Evolutionary conservation across 2,113 vertebrate species (phyloP).

Genomic region (Mus spicilegus): DNA sequence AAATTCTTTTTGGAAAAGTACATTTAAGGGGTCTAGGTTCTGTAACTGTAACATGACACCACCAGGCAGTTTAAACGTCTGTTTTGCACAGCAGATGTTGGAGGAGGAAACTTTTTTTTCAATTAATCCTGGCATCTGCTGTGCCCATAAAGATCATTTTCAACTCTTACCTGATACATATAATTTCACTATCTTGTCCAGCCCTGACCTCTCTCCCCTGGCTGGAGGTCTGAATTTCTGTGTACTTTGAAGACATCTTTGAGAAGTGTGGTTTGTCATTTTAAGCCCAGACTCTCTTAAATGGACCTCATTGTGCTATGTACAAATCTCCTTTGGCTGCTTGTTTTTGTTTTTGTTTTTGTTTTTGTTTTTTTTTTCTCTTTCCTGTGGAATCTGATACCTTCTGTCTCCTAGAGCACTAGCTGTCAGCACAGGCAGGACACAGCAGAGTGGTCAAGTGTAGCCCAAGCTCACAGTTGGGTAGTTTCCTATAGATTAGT

Average conservation of each 20-base stretch:
- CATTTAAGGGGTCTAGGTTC: conserved; percentile 30
- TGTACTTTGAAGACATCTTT: conserved; percentile 41
- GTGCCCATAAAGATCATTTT: conserved; percentile 30
- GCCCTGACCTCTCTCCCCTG: not conserved
- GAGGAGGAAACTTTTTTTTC: conserved; percentile 8
- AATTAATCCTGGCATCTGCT: conserved; percentile 17
- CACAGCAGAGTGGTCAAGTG: conserved; percentile 7
- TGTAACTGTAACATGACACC: conserved; percentile 58
- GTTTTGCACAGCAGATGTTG: conserved; percentile 57
- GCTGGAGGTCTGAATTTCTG: conserved; percentile 23
- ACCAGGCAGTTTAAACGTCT: conserved; percentile 13
- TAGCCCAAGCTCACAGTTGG: not conserved
- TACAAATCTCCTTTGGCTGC: conserved; percentile 27
- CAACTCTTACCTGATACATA: not conserved
- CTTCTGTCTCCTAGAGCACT: not conserved
- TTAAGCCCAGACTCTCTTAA: conserved; percentile 25
- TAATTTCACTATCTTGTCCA: not conserved
- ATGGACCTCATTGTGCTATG: conserved; percentile 41
- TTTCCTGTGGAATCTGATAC: conserved; percentile 30
- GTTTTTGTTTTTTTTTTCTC: conserved; percentile 9
- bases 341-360: not conserved
- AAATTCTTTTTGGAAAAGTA: conserved; percentile 71
- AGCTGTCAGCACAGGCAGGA: conserved; percentile 7
- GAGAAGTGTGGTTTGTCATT: conserved; percentile 39
- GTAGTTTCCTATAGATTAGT: not conserved